Evolutionary conservation across 2,113 vertebrate species (phyloP).

Genomic region (Monopterus albus): DNA sequence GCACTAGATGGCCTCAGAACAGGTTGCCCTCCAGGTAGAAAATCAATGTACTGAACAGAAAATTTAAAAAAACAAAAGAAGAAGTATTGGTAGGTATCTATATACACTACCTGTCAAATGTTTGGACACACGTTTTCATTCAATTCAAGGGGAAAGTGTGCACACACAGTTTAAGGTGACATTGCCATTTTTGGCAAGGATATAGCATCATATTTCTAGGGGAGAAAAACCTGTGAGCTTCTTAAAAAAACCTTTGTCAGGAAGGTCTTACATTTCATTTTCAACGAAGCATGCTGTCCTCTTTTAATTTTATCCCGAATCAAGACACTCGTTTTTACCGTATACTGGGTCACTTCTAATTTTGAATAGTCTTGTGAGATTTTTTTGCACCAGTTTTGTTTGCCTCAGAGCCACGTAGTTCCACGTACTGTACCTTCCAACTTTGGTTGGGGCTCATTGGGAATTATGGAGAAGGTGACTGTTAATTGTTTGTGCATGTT

Average conservation of each 20-base stretch:
- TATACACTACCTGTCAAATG: no score
- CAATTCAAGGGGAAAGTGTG: no score
- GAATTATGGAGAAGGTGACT: constrained; percentile 40
- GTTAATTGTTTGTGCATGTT: not conserved
- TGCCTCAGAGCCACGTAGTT: constrained; percentile 14
- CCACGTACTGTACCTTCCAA: not conserved
- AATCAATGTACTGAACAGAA: constrained; percentile 32
- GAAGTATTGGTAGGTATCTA: constrained; percentile 17
- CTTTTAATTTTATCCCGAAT: constrained; percentile 20
- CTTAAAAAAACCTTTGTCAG: not conserved
- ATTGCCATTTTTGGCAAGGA: constrained; percentile 11
- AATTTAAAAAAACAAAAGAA: constrained; percentile 25
- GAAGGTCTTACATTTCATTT: not conserved
- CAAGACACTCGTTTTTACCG: constrained; percentile 13
- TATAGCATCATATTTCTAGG: constrained; percentile 7
- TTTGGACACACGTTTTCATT: no score
- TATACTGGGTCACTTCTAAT: constrained; percentile 57
- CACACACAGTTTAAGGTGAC: constrained; percentile 51
- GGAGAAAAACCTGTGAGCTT: not conserved
- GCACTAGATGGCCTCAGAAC: constrained; percentile 11
- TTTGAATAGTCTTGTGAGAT: constrained; percentile 56
- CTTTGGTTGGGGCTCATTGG: not conserved
- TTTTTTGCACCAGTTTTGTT: constrained; percentile 59
- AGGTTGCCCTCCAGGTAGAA: constrained; percentile 46
- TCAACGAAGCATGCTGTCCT: constrained; percentile 1